phyloP scores from a whole-genome alignment of 2,113 vertebrate genomes.

The Acanthisitta chloris region DNA sequence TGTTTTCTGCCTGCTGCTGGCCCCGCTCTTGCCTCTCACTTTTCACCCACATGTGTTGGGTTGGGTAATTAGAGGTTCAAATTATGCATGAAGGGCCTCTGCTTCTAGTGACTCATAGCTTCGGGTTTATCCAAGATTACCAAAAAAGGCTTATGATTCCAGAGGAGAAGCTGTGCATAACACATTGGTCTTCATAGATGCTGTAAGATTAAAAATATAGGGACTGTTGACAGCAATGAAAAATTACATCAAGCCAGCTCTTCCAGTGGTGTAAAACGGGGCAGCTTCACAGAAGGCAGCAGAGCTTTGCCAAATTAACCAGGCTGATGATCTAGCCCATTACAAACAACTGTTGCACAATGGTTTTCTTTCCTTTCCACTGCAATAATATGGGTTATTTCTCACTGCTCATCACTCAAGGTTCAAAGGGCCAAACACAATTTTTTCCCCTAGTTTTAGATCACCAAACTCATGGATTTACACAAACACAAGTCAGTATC shows the following conservation, averaged over 20 bases:
- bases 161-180: not conserved
- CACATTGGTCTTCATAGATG: not conserved
- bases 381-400: not conserved
- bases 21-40: conserved; percentile 26
- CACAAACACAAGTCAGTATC: not conserved
- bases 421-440: not conserved
- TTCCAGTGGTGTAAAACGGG: not conserved
- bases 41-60: conserved; percentile 28
- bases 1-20: conserved; percentile 17
- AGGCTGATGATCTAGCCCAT: not conserved
- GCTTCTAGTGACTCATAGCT: conserved; percentile 46
- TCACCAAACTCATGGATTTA: not conserved
- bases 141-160: not conserved
- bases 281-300: not conserved
- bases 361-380: not conserved
- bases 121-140: conserved; percentile 41
- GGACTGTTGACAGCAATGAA: not conserved
- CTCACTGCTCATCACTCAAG: not conserved
- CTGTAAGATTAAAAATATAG: not conserved
- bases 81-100: conserved; percentile 14
- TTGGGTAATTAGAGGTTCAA: conserved; percentile 47
- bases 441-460: not conserved
- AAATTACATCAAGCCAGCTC: not conserved
- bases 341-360: not conserved
- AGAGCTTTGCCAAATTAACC: not conserved